A percentile compares a stretch with the other conserved stretches of the same genome.
phyloP scores from a whole-genome alignment of 2,797 vertebrate species.

The Cetoscarus ocellatus region DNA sequence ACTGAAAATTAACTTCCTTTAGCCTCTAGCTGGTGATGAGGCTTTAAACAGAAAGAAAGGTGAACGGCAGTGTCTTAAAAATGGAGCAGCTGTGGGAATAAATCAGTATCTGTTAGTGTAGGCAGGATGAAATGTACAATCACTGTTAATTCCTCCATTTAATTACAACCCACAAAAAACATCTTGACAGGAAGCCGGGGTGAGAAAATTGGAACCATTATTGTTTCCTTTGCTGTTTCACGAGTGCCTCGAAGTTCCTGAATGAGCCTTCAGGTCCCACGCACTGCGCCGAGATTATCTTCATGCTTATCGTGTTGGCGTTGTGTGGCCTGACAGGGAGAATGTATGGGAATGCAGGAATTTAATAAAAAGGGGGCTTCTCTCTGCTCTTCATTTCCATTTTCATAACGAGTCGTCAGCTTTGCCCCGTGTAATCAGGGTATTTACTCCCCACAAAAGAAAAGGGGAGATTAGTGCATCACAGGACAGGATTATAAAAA shows the following conservation, averaged over 20 bases:
- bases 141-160: slow-evolving; percentile 64
- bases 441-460: slow-evolving; percentile 74
- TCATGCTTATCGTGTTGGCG: slow-evolving; percentile 56
- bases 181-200: slow-evolving; percentile 42
- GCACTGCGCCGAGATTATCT: slow-evolving; percentile 59
- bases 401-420: slow-evolving; percentile 76
- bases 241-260: slow-evolving; percentile 43
- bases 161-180: slow-evolving; percentile 64
- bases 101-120: slow-evolving; percentile 27
- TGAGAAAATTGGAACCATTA: slow-evolving; percentile 35
- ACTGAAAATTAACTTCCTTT: too few species aligned
- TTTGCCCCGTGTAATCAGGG: slow-evolving; percentile 76
- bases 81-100: slow-evolving; percentile 28
- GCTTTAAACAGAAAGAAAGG: slow-evolving; percentile 1
- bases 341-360: slow-evolving; percentile 46
- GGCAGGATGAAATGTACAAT: slow-evolving; percentile 57
- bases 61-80: slow-evolving; percentile 35
- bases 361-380: slow-evolving; percentile 72
- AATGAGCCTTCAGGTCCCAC: slow-evolving; percentile 44
- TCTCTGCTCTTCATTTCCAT: slow-evolving; percentile 72
- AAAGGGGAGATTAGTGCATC: slow-evolving; percentile 77
- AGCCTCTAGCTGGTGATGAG: too few species aligned
- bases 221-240: slow-evolving; percentile 53
- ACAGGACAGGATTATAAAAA: slow-evolving; percentile 79
- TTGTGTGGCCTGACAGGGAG: slow-evolving; percentile 48